These are phyloP conservation scores for Bursaphelenchus okinawaensis DNA, from an alignment of 2,888 invertebrate species.

Conservation along the genomic window DNA sequence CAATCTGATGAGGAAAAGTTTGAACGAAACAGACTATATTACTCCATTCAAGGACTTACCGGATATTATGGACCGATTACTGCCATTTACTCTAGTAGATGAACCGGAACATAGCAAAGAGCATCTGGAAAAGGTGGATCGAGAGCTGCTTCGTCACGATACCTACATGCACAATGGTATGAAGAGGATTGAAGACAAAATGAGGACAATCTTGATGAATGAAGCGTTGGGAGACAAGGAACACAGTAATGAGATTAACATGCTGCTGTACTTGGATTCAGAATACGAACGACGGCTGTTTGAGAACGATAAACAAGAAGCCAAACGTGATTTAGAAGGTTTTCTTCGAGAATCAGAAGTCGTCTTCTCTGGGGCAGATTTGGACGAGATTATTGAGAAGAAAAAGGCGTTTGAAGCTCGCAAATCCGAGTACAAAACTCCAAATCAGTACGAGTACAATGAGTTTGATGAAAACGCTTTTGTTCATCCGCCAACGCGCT, in stretches of 20 bases:
- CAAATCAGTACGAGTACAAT: slow-evolving; percentile 1
- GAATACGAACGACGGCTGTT: slow-evolving; percentile 18
- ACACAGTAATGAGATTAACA: slow-evolving; percentile 17
- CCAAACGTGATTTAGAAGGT: slow-evolving; percentile 3
- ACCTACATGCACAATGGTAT: slow-evolving; percentile 2
- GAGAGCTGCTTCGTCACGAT: background rate
- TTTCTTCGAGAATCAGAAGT: slow-evolving; percentile 9
- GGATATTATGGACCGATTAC: slow-evolving; percentile 12
- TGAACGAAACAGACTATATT: slow-evolving; percentile 14
- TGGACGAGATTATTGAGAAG: slow-evolving; percentile 1
- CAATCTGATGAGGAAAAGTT: background rate
- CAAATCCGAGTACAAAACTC: background rate
- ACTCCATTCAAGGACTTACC: slow-evolving; percentile 6
- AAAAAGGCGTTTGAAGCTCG: background rate
- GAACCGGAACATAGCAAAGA: slow-evolving; percentile 19
- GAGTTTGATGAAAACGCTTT: slow-evolving; percentile 6
- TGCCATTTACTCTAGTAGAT: slow-evolving; percentile 18
- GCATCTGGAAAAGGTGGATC: slow-evolving; percentile 15
- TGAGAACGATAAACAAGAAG: slow-evolving; percentile 4
- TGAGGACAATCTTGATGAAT: background rate
- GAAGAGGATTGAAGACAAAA: background rate
- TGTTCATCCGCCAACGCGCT: background rate
- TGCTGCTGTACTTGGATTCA: slow-evolving; percentile 20
- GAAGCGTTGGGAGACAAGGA: slow-evolving; percentile 12
- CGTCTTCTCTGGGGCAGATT: slow-evolving; percentile 1